phyloP scores from a whole-genome alignment of 2,888 invertebrate genomes.

The Boloria selene region DNA sequence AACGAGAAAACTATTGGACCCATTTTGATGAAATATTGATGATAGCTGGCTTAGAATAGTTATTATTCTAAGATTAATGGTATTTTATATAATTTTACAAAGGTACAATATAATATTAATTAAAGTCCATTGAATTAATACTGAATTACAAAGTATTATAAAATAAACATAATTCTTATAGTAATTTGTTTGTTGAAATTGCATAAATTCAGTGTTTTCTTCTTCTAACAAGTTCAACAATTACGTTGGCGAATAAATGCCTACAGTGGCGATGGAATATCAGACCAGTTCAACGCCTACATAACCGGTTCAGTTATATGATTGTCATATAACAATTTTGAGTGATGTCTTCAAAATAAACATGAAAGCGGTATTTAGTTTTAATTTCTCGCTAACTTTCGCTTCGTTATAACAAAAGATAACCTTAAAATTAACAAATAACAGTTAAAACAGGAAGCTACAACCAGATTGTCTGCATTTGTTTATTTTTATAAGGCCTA shows the following conservation, averaged over 20 bases:
- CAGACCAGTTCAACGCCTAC: slow-evolving; percentile 12
- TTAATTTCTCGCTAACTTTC: not conserved
- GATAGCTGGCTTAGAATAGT: no score
- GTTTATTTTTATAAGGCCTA: slow-evolving; percentile 18
- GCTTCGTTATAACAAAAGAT: not conserved
- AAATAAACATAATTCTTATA: not conserved
- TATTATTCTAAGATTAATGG: no score
- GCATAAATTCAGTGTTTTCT: slow-evolving; percentile 6
- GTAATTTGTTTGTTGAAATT: not conserved
- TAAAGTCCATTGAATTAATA: no score
- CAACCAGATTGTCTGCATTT: slow-evolving; percentile 4
- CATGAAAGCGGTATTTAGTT: not conserved
- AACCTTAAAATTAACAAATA: not conserved
- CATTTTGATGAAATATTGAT: no score
- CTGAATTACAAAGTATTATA: not conserved
- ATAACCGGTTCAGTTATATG: slow-evolving; percentile 14
- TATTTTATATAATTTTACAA: no score
- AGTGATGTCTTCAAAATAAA: slow-evolving; percentile 11
- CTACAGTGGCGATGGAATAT: not conserved
- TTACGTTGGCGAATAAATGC: slow-evolving; percentile 11
- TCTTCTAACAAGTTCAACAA: not conserved
- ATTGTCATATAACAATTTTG: slow-evolving; percentile 9
- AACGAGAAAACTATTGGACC: no score
- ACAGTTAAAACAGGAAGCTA: slow-evolving; percentile 2
- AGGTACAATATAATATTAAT: no score